Base-by-base conservation (phyloP, 2,113 vertebrate genomes). In the Dasyornis broadbenti region DNA sequence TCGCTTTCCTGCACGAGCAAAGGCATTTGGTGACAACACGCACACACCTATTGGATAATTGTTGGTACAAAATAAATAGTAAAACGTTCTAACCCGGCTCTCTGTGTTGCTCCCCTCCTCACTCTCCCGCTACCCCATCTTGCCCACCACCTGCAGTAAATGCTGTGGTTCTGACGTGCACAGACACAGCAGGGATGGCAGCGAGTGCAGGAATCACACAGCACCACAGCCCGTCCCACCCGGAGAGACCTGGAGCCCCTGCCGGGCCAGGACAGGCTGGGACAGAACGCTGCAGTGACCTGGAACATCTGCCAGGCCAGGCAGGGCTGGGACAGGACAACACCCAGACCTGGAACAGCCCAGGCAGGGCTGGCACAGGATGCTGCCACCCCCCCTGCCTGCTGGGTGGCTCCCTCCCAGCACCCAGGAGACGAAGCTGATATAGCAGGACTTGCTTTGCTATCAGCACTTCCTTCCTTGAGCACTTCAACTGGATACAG, bases 1-100 rank as follows among this genome's bases (percentile, higher is more conserved):
- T 14, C 8, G 2, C 44, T n/a, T 26, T 69, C 39, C 75, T 9
- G 2, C 37, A 21, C 0, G 3, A 89, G 64, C 44, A 50, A 59
- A 82, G 37, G 63, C 37, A 8, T 57, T 82, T 44, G 44, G n/a
- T 77, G 83, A 65, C 8, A 22, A 26, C 0, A 2, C 31, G 9
- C 14, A 6, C 0, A 27, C 42, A 17, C 1, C 2, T 40, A 27
- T 0, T 11, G 52, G 65, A 33, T 17, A 49, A 33, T 13, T 8
- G 23, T 2, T 2, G 11, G 13, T 13, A 40, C 9, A 5, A 37
- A 69, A 30, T 14, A 44, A 31, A 17, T 0, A 24, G 37, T 2
- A 6, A 54, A 23, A 42, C 7, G 5, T 35, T 81, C 66, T 61
- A 54, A 45, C 37, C 37, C 75, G 7, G 47, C 82, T 68, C n/a